Percentiles rank a stretch among this genome's conserved stretches.
These are phyloP conservation scores for Sthenelais limicola DNA, from an alignment of 2,888 invertebrate species.

Conservation along the genomic window DNA sequence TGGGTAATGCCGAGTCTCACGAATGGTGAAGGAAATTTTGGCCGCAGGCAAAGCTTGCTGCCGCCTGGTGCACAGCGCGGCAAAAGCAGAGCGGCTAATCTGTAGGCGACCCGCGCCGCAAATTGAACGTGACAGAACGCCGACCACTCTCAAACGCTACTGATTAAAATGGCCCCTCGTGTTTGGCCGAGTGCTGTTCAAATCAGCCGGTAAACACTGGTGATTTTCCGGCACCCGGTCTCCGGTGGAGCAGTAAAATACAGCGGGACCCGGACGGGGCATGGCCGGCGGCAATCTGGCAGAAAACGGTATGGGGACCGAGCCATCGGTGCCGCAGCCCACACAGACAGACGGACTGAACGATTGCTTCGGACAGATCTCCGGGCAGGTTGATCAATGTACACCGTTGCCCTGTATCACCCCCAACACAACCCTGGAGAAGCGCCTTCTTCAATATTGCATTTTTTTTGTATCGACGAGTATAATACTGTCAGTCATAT, in stretches of 20 bases:
- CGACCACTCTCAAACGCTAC: constrained; percentile 31
- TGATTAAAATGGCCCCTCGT: constrained; percentile 40
- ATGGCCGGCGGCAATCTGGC: constrained; percentile 31
- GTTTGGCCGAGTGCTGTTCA: constrained; percentile 40
- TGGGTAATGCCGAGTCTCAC: too few species aligned
- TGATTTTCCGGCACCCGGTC: constrained; percentile 22
- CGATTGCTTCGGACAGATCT: constrained; percentile 34
- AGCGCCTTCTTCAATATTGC: too few species aligned
- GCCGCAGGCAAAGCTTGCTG: too few species aligned
- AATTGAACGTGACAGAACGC: constrained; percentile 34
- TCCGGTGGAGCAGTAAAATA: not conserved
- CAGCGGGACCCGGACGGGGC: not conserved
- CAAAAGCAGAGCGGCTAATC: constrained; percentile 13
- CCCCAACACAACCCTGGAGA: too few species aligned
- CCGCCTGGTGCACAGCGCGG: constrained; percentile 9
- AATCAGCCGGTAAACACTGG: constrained; percentile 39
- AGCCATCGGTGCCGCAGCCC: not conserved
- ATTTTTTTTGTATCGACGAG: too few species aligned
- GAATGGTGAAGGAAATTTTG: too few species aligned
- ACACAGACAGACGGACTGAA: constrained; percentile 18
- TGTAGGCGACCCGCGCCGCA: constrained; percentile 30
- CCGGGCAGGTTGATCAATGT: constrained; percentile 32
- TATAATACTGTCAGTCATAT: too few species aligned
- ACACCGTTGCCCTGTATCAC: too few species aligned
- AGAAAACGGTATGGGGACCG: not conserved